Conservation (phyloP, 2,888 invertebrate genomes). For the Pyrrhia umbra region DNA sequence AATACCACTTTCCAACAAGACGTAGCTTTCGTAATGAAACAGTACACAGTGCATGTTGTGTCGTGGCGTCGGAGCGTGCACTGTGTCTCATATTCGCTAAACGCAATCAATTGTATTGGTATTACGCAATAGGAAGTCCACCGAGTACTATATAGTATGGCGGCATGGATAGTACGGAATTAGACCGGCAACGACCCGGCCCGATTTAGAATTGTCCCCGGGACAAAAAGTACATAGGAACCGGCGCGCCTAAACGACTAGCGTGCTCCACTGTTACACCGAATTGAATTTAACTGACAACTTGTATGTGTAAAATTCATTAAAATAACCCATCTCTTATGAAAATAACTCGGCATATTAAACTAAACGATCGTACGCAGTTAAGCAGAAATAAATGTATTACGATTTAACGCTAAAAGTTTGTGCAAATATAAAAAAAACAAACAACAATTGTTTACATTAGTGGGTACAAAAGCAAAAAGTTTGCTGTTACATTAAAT, state of each 20-base stretch:
- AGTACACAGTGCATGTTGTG: conserved; percentile 43
- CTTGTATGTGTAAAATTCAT: neutral
- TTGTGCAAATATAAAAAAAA: conserved; percentile 15
- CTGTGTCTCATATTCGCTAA: conserved; percentile 51
- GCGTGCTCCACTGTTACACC: conserved; percentile 63
- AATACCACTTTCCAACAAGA: conserved; percentile 59
- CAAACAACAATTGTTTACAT: conserved; percentile 26
- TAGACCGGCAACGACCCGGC: conserved; percentile 81
- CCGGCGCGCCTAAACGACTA: conserved; percentile 77
- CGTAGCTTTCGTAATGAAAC: conserved; percentile 26
- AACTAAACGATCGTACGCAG: neutral
- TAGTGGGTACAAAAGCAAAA: conserved; percentile 23
- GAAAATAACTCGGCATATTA: neutral
- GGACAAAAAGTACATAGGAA: conserved; percentile 85
- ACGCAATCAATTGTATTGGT: conserved; percentile 73
- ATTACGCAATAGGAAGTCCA: conserved; percentile 84
- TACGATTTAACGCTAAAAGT: conserved; percentile 4
- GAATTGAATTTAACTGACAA: conserved; percentile 27
- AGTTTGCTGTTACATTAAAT: conserved; percentile 27
- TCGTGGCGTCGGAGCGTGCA: conserved; percentile 33
- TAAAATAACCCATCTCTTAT: neutral
- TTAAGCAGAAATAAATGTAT: neutral
- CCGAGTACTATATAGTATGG: conserved; percentile 65
- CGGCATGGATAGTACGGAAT: conserved; percentile 75
- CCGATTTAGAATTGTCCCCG: conserved; percentile 85